phyloP scores from a whole-genome alignment of 2,888 invertebrate genomes.

The Alentia gelatinosa region DNA sequence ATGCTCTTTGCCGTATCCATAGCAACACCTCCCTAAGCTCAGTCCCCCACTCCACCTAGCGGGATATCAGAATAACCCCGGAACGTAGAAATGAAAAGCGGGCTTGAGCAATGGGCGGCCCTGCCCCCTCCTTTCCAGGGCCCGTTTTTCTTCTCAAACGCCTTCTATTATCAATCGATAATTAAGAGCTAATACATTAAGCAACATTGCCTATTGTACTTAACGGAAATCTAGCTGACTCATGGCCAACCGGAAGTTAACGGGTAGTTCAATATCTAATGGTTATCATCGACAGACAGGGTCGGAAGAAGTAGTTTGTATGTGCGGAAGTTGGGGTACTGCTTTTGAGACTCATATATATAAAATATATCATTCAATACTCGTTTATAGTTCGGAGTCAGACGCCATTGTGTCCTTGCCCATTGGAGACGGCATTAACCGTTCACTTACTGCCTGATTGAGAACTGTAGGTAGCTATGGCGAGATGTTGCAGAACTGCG shows the following conservation, averaged over 20 bases:
- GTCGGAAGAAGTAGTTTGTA: background rate
- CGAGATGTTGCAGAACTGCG: too few species aligned
- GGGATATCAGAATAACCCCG: too few species aligned
- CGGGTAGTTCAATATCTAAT: constrained; percentile 1
- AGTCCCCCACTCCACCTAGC: background rate
- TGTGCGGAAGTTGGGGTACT: background rate
- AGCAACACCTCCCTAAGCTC: background rate
- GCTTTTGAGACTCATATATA: background rate
- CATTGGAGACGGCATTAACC: background rate
- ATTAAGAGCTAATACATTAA: constrained; percentile 28
- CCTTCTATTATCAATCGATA: too few species aligned
- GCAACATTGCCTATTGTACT: background rate
- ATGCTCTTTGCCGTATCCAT: background rate
- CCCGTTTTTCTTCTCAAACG: too few species aligned
- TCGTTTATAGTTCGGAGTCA: background rate
- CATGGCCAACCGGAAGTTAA: background rate
- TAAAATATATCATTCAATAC: background rate
- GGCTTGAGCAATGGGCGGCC: too few species aligned
- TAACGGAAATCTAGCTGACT: background rate
- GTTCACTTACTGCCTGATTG: background rate
- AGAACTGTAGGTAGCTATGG: too few species aligned
- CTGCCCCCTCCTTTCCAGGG: too few species aligned
- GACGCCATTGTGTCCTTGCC: background rate
- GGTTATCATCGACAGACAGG: background rate
- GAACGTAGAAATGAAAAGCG: too few species aligned